Base-by-base conservation (phyloP, 2,113 vertebrate genomes). In the Calcarius ornatus region DNA sequence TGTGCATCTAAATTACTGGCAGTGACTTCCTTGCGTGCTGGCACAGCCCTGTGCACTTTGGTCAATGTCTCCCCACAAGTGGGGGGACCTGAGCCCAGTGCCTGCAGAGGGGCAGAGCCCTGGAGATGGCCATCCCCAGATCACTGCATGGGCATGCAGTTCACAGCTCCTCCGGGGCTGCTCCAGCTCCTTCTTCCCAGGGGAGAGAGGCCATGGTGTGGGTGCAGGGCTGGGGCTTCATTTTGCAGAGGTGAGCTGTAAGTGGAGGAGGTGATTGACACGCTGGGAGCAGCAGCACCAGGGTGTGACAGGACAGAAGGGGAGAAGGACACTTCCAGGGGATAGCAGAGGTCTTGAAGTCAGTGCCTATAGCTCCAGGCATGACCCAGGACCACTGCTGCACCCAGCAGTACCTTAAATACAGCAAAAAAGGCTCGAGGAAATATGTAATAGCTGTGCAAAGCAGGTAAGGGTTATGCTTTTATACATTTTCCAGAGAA, bases 1-100 rank as follows among this genome's bases (percentile, higher is more conserved):
- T 40, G 28, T 33, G 28, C 38, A 5, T 35, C 6, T 35, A 22
- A 83, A 50, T 20, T 37, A 6, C 16, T 37, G 17, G n/a, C 5
- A 2, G 22, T 28, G 51, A n/a, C 6, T 35, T 68, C 22, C 13
- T 28, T 47, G 16, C 2, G 1, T 12, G 23, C n/a, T 59, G 61
- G 14, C 33, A 73, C 35, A 12, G 6, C 8, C 12, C 24, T 16
- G 53, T 15, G 25, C 57, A 4, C 57, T 42, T 42, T 2, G 38
- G 31, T 7, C 21, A 43, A 11, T 56, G n/a, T 6, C 25, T 75
- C 38, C 6, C 0, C 28, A 4, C 1, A 12, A 18, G 40, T 0
- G 0, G 10, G 11, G 11, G 6, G 3, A 59, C 23, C 16, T 1
- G 0, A 90, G 35, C 6, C 47, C 4, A 0, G n/a, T 23, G 24